Evolutionary conservation across 2,113 vertebrate genomes (phyloP).

Genomic region (Pyxicephalus adspersus): DNA sequence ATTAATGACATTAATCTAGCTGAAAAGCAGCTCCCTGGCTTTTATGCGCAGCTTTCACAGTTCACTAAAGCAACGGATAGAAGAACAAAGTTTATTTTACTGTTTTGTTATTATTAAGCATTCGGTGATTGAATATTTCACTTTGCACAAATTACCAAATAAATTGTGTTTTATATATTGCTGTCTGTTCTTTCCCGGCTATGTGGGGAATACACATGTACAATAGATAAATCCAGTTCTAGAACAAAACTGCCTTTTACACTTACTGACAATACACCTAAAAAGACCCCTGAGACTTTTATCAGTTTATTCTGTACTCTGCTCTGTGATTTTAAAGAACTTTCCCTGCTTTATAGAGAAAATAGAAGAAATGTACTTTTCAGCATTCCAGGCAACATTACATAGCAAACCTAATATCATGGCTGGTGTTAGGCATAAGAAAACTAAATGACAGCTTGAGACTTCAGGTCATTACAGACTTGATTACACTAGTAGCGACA

Average conservation of each 20-base stretch:
- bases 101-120: slow-evolving; percentile 37
- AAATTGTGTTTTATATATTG: slow-evolving; percentile 10
- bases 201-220: background rate
- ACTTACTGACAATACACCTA: background rate
- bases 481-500: too few relatives aligned
- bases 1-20: slow-evolving; percentile 48
- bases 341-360: too few relatives aligned
- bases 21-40: slow-evolving; percentile 37
- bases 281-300: background rate
- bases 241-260: background rate
- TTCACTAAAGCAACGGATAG: slow-evolving; percentile 36
- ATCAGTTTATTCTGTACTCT: background rate
- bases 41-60: slow-evolving; percentile 31
- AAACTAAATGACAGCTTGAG: too few relatives aligned
- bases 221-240: background rate
- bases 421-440: too few relatives aligned
- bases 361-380: too few relatives aligned
- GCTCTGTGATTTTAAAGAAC: background rate
- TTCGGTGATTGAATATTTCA: slow-evolving; percentile 18
- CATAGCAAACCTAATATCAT: too few relatives aligned
- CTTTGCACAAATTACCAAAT: slow-evolving; percentile 35
- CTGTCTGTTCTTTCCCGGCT: slow-evolving; percentile 12
- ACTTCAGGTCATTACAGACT: too few relatives aligned
- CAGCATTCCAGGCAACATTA: too few relatives aligned
- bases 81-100: slow-evolving; percentile 47